Percentiles rank a stretch among this genome's conserved stretches.
These are phyloP conservation scores for Eunapius fragilis DNA, from an alignment of 37 sponge, comb jelly and placozoan species.

Conservation along the genomic window DNA sequence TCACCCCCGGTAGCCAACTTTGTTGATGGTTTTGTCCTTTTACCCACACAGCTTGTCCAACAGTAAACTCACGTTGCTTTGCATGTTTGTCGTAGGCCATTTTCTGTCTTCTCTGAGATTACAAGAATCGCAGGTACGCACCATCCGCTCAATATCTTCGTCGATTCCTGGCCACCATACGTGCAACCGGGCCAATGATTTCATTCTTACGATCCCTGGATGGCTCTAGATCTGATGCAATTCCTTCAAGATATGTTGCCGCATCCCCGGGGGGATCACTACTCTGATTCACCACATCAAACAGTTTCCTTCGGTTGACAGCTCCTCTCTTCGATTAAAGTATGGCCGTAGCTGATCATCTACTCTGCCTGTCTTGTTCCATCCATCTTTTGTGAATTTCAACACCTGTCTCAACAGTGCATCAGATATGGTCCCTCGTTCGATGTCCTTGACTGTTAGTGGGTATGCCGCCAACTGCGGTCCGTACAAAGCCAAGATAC, in stretches of 20 bases:
- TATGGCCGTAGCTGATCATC: not conserved
- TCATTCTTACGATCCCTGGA: slow-evolving; percentile 17
- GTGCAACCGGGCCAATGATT: slow-evolving; percentile 9
- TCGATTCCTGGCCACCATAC: slow-evolving; percentile 48
- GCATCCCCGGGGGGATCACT: slow-evolving; percentile 7
- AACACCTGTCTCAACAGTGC: slow-evolving; percentile 44
- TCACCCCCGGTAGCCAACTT: not conserved
- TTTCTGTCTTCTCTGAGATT: not conserved
- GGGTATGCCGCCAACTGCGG: slow-evolving; percentile 6
- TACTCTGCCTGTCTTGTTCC: not conserved
- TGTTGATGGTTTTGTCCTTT: no score
- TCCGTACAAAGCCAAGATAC: not conserved
- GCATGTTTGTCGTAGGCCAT: not conserved
- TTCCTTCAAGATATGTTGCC: not conserved
- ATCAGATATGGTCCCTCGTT: slow-evolving; percentile 18
- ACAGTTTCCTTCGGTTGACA: not conserved
- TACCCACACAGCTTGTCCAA: not conserved
- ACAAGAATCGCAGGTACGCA: not conserved
- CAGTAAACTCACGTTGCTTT: not conserved
- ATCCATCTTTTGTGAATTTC: slow-evolving; percentile 15
- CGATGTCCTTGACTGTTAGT: not conserved
- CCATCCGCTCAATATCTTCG: slow-evolving; percentile 5
- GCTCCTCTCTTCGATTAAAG: not conserved
- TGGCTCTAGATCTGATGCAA: slow-evolving; percentile 17
- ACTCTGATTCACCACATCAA: not conserved